A percentile compares a stretch with the other conserved stretches of the same genome.
Evolutionary conservation across 1,140 invertebrate species (phyloP).

Genomic region (Dermatophagoides farinae): DNA sequence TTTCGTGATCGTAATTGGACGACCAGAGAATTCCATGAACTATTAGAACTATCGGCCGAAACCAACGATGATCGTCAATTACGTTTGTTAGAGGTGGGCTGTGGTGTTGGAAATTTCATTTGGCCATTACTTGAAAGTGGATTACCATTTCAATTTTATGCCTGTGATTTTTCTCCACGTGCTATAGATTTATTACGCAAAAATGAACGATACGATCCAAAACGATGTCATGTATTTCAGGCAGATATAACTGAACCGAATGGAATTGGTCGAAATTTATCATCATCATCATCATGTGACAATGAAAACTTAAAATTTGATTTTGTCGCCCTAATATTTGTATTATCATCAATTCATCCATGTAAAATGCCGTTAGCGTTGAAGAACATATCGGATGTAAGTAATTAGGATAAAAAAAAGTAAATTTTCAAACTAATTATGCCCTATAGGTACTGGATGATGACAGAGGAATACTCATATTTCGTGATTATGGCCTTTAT

Average conservation of each 20-base stretch:
- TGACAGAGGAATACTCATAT: constrained; percentile 54
- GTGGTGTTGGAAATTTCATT: constrained; percentile 90
- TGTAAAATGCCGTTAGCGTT: constrained; percentile 49
- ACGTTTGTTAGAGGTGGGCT: constrained; percentile 66
- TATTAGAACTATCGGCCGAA: constrained; percentile 28
- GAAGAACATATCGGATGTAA: constrained; percentile 39
- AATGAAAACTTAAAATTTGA: constrained; percentile 35
- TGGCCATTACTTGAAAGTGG: constrained; percentile 72
- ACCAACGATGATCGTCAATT: background rate
- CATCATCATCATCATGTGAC: constrained; percentile 32
- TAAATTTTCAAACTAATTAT: background rate
- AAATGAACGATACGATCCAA: constrained; percentile 36
- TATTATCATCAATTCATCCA: constrained; percentile 55
- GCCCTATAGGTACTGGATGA: background rate
- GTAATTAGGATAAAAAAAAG: background rate
- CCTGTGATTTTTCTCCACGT: constrained; percentile 79
- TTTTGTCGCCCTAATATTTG: constrained; percentile 50
- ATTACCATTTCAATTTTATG: constrained; percentile 48
- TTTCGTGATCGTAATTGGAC: constrained; percentile 98
- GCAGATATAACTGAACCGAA: constrained; percentile 31
- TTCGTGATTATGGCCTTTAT: constrained; percentile 92
- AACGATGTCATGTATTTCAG: constrained; percentile 47
- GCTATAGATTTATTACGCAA: constrained; percentile 68
- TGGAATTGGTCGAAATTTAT: background rate
- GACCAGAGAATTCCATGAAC: constrained; percentile 70